phyloP scores from a whole-genome alignment of 92 coral and sea anemone species.

The Epizoanthus scotinus region DNA sequence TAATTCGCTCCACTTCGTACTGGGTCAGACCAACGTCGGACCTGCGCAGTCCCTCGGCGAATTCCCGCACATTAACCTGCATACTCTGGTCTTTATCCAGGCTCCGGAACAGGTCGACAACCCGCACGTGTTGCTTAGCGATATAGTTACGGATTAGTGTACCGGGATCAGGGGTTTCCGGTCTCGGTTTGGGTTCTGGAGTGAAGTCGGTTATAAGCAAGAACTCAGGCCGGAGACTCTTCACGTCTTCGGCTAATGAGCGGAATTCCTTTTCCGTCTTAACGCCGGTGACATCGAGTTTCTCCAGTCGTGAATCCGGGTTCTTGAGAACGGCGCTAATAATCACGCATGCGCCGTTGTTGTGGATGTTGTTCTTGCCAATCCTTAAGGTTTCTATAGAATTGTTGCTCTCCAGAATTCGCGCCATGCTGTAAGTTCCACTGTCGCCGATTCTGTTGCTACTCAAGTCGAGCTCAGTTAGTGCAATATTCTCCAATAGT shows the following conservation, averaged over 20 bases:
- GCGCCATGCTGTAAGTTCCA: conserved; percentile 59
- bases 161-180: conserved; percentile 78
- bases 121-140: conserved; percentile 77
- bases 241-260: conserved; percentile 53
- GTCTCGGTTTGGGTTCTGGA: conserved; percentile 55
- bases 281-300: conserved; percentile 70
- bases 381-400: conserved; percentile 66
- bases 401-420: conserved; percentile 51
- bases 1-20: conserved; percentile 79
- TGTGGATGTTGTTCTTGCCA: conserved; percentile 70
- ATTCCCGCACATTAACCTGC: conserved; percentile 87
- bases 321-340: conserved; percentile 62
- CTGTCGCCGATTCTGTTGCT: conserved; percentile 71
- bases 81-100: conserved; percentile 85
- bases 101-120: conserved; percentile 77
- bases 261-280: conserved; percentile 62
- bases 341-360: conserved; percentile 77
- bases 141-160: conserved; percentile 78
- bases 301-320: conserved; percentile 59
- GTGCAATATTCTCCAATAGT: conserved; percentile 61
- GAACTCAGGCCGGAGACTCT: conserved; percentile 53
- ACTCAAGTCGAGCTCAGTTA: conserved; percentile 66
- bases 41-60: conserved; percentile 80
- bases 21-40: conserved; percentile 83
- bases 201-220: conserved; percentile 65